These are phyloP conservation scores for Daubentonia madagascariensis DNA, from an alignment of 2,113 vertebrate genomes.

Conservation along the genomic window DNA sequence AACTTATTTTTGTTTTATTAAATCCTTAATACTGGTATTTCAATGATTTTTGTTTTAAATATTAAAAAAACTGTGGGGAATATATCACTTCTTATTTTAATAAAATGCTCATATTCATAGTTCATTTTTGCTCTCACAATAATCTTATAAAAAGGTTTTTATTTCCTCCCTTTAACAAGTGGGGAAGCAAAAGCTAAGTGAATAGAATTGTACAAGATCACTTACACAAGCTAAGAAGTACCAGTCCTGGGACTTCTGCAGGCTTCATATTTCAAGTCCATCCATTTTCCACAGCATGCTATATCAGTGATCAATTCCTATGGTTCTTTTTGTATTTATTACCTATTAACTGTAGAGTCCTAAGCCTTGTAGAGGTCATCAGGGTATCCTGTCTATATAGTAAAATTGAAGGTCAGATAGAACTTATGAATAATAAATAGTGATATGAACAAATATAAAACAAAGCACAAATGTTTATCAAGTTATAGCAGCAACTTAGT, in stretches of 20 bases:
- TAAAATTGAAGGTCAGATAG: neutral
- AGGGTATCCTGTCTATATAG: neutral
- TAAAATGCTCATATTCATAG: neutral
- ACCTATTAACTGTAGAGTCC: neutral
- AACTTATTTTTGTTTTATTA: neutral
- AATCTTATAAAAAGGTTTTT: conserved; percentile 16
- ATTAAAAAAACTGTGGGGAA: neutral
- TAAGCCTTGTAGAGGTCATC: neutral
- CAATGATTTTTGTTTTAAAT: neutral
- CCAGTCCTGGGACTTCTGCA: neutral
- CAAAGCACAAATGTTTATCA: neutral
- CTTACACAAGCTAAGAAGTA: neutral
- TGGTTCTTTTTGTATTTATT: neutral
- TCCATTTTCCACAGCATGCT: neutral
- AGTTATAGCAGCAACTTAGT: neutral
- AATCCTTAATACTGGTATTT: neutral
- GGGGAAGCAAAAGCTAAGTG: neutral
- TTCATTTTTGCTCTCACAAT: neutral
- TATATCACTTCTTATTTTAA: neutral
- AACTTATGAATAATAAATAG: neutral
- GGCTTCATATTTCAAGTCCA: neutral
- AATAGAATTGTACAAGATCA: neutral
- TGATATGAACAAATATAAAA: neutral
- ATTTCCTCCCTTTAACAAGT: neutral
- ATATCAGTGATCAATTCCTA: neutral